Evolutionary conservation across 1,140 invertebrate genomes (phyloP).

Genomic region (Littorina saxatilis): DNA sequence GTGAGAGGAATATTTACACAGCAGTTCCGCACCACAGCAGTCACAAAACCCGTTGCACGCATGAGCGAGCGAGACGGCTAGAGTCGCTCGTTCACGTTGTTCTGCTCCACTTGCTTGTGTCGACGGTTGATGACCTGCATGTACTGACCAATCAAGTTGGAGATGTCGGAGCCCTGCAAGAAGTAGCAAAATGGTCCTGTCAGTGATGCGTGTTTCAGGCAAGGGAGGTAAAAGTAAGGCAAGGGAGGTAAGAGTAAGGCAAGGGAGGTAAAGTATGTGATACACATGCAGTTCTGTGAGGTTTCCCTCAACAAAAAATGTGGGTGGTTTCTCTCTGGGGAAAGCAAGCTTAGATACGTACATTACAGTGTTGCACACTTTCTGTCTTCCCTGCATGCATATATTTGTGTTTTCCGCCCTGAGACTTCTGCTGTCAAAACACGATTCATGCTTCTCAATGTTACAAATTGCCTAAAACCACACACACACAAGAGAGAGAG

Average conservation of each 20-base stretch:
- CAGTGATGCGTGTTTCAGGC: not conserved
- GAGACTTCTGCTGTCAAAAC: no score
- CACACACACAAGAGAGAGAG: not conserved
- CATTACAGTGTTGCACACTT: no score
- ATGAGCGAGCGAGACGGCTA: not conserved
- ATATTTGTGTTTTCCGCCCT: no score
- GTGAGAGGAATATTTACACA: no score
- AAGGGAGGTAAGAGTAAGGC: no score
- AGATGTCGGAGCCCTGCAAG: slow-evolving; percentile 82
- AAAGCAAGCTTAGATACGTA: not conserved
- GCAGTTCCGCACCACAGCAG: no score
- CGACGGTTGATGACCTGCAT: slow-evolving; percentile 81
- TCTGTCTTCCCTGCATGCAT: no score
- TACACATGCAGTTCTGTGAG: no score
- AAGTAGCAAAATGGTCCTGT: no score
- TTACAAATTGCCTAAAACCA: not conserved
- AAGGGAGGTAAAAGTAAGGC: not conserved
- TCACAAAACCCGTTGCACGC: no score
- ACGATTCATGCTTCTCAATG: not conserved
- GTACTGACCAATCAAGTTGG: slow-evolving; percentile 95
- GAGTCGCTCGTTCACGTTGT: slow-evolving; percentile 41
- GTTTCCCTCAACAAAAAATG: not conserved
- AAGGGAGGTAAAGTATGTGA: no score
- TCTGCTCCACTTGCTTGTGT: no score
- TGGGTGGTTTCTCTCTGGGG: not conserved